phyloP scores from a whole-genome alignment of 1,140 invertebrate genomes.

The Anastrepha obliqua region DNA sequence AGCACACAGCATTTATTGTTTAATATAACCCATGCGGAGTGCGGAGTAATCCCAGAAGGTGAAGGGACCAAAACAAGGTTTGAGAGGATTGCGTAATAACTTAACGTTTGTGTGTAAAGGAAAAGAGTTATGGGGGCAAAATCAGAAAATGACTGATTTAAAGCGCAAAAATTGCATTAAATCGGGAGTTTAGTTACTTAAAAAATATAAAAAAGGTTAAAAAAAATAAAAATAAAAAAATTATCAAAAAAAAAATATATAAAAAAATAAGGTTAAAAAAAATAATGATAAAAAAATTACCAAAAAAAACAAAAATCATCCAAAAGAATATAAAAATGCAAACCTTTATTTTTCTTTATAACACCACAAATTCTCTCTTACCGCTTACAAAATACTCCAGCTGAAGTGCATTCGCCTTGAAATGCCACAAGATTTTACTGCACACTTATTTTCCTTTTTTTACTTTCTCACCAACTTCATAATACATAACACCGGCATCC shows the following conservation, averaged over 20 bases:
- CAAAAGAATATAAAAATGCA: neutral
- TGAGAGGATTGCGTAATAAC: neutral
- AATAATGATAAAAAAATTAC: too few species aligned
- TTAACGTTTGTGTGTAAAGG: neutral
- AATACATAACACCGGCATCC: neutral
- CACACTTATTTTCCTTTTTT: neutral
- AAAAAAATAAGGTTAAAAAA: too few species aligned
- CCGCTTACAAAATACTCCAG: neutral
- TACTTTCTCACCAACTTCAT: neutral
- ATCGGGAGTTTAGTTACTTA: too few species aligned
- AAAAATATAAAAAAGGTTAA: too few species aligned
- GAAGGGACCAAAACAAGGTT: neutral
- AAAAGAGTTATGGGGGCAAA: too few species aligned
- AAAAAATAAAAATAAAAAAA: too few species aligned
- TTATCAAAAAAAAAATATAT: too few species aligned
- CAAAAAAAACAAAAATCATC: too few species aligned
- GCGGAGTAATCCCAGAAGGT: neutral
- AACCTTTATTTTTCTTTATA: neutral
- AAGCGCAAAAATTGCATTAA: too few species aligned
- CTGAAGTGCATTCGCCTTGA: neutral
- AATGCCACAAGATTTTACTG: neutral
- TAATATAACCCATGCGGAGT: neutral
- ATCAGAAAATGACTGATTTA: too few species aligned
- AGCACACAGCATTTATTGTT: too few species aligned
- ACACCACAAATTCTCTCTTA: neutral